Percentiles rank a stretch among this genome's conserved stretches.
These are phyloP conservation scores for Anguilla pacifica DNA, from an alignment of 2,797 vertebrate species.

Conservation along the genomic window DNA sequence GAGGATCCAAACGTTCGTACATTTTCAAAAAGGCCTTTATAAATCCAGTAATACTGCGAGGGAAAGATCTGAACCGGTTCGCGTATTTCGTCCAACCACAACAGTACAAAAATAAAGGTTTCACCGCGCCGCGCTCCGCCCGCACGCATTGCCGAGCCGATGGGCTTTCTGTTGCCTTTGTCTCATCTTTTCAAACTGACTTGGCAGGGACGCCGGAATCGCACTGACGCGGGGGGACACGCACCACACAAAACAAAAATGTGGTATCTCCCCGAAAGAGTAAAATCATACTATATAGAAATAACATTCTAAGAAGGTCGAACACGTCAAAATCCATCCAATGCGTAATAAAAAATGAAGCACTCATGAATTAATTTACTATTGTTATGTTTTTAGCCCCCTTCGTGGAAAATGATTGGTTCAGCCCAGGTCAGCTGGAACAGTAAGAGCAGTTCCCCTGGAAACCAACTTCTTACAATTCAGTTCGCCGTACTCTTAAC, in stretches of 20 bases:
- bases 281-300: background rate
- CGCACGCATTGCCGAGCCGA: conserved; percentile 60
- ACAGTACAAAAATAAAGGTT: conserved; percentile 41
- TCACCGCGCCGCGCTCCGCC: conserved; percentile 46
- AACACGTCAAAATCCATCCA: background rate
- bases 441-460: conserved; percentile 84
- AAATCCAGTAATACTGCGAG: conserved; percentile 41
- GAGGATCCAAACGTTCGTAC: conserved; percentile 78
- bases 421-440: conserved; percentile 79
- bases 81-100: conserved; percentile 29
- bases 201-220: conserved; percentile 76
- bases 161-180: conserved; percentile 81
- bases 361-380: background rate
- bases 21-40: conserved; percentile 58
- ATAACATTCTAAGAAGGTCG: background rate
- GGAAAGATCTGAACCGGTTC: conserved; percentile 32
- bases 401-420: conserved; percentile 61
- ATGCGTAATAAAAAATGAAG: background rate
- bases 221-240: conserved; percentile 61
- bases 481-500: conserved; percentile 83
- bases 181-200: conserved; percentile 89
- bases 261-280: background rate
- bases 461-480: conserved; percentile 87
- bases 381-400: conserved; percentile 10
- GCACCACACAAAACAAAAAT: background rate